A percentile compares a stretch with the other conserved stretches of the same genome.
phyloP scores from a whole-genome alignment of 2,113 vertebrate species.

The Takifugu bimaculatus region DNA sequence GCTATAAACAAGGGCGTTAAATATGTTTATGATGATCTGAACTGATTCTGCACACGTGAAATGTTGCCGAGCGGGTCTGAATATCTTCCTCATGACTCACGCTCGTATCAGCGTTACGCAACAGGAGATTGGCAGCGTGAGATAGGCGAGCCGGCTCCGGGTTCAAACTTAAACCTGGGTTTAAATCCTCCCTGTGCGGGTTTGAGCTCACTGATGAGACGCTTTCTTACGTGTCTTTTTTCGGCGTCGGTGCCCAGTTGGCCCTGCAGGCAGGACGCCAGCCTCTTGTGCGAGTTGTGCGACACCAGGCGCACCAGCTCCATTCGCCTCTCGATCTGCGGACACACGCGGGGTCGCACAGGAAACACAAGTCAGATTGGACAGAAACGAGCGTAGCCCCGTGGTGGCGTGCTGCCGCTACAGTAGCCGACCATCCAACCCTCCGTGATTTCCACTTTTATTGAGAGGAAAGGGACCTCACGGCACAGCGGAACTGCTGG shows the following conservation, averaged over 20 bases:
- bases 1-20: too few species aligned
- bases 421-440: too few species aligned
- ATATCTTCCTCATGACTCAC: conserved; percentile 39
- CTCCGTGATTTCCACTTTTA: too few species aligned
- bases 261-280: conserved; percentile 86
- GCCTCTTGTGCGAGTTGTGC: conserved; percentile 86
- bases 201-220: too few species aligned
- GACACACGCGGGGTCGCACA: not conserved
- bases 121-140: conserved; percentile 10
- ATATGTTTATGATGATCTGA: too few species aligned
- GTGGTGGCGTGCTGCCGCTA: too few species aligned
- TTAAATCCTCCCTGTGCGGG: too few species aligned
- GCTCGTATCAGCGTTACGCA: conserved; percentile 41
- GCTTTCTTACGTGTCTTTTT: conserved; percentile 85
- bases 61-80: not conserved
- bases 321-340: conserved; percentile 84
- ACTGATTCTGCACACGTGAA: too few species aligned
- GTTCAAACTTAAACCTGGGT: too few species aligned
- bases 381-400: too few species aligned
- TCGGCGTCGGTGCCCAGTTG: conserved; percentile 85
- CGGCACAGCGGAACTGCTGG: too few species aligned
- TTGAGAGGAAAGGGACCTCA: too few species aligned
- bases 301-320: conserved; percentile 85
- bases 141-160: conserved; percentile 7
- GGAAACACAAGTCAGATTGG: not conserved